Base-by-base conservation (phyloP, 2,888 invertebrate species). In the Herminia tarsipennalis region DNA sequence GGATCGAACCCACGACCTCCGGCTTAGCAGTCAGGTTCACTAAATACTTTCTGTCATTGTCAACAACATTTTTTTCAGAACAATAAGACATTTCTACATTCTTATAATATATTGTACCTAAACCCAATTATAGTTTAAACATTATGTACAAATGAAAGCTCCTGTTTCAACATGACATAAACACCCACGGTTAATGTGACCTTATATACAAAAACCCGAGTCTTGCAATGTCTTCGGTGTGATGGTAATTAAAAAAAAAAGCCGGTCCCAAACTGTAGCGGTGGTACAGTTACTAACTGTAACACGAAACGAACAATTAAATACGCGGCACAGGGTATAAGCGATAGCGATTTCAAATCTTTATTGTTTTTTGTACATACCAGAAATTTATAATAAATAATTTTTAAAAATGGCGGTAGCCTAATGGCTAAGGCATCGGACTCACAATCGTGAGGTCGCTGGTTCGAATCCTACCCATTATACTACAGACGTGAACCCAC, bases 241-340 rank as follows among this genome's bases (percentile, higher is more conserved):
- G 58, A 43, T 61, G 66, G 62, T 80, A 84, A 84, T 86, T 82
- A 84, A 80, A 80, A 83, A 40, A 76, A 83, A 81, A 77, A 70
- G 68, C 73, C 73, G 55, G 76, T 73, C 79, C 81, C 65, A 87
- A 88, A 85, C 74, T 85, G 82, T 82, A 83, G 76, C 44, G 20
- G 33, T 83, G 73, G 70, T 86, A 88, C 88, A 82, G 88, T 88
- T 87, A 88, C 70, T 81, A 87, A 82, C 76, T 70, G 83, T 81
- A 81, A 86, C 78, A 73, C 71, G 78, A 83, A 79, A 82, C 75
- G 80, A 66, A 76, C 82, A 83, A 79, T 81, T 79, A 76, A 74
- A 75, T 70, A 68, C 60, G 39, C 41, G 68, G 64, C 39, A 5
- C 48, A 59, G 68, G 67, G 13, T 34, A 73, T 38, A 20, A 62